phyloP scores from a whole-genome alignment of 2,113 vertebrate species.

The Pteruthius melanotis region DNA sequence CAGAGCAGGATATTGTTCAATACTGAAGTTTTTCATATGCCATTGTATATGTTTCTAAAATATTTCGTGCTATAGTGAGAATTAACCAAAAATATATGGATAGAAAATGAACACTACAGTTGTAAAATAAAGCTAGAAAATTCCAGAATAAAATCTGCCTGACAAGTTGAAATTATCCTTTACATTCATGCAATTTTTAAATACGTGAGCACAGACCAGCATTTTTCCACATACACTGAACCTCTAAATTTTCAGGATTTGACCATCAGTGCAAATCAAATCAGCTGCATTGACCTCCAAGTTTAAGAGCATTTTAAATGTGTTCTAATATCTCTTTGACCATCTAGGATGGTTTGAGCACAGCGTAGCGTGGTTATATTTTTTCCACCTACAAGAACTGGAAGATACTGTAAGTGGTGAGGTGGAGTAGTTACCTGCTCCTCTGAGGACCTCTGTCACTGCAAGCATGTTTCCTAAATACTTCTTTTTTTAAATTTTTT shows the following conservation, averaged over 20 bases:
- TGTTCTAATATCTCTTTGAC: not conserved
- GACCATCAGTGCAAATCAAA: not conserved
- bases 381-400: not conserved
- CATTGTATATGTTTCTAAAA: not conserved
- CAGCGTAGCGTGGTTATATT: not conserved
- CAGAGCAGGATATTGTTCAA: not conserved
- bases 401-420: not conserved
- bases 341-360: not conserved
- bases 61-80: not conserved
- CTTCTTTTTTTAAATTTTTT: not conserved
- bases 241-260: not conserved
- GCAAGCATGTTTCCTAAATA: not conserved
- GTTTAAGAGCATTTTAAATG: not conserved
- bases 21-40: not conserved
- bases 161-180: not conserved
- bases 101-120: not conserved
- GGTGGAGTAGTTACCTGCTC: not conserved
- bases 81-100: not conserved
- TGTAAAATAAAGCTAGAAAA: not conserved
- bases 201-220: rapidly evolving
- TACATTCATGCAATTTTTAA: not conserved
- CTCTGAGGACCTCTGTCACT: not conserved
- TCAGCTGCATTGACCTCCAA: not conserved
- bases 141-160: not conserved
- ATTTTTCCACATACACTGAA: not conserved